Evolutionary conservation across 1,140 invertebrate genomes (phyloP), one percentile per base, ranked within the genome.

Genomic region (Sycobia sp.): DNA sequence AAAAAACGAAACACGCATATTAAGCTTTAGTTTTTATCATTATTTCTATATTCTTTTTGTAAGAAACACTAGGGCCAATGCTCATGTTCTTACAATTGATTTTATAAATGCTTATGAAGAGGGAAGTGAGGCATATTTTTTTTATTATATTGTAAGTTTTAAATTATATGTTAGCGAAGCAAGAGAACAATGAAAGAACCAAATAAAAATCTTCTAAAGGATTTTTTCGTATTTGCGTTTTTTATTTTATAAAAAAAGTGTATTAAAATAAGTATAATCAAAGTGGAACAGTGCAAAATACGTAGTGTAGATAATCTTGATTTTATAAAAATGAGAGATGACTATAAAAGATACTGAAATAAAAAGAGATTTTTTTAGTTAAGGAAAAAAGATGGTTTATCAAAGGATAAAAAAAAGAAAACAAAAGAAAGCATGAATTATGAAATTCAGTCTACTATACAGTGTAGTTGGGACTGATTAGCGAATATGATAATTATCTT

Each of bases 381-480:
- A n/a, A 14, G 32, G 5, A 18, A 27, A 54, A 60, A 60, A 23
- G 36, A 51, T 51, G n/a, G n/a, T 60, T 60, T 60, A 60, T 59
- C 23, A 22, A 59, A 59, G 36, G 16, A 60, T 36, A 29, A 51
- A 53, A 39, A 10, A 29, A 13, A 20, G 41, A 51, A 62, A 54
- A 25, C 18, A 27, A 4, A 20, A 29, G 23, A 47, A 23, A 56
- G 53, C 60, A 53, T 56, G 60, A 38, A 41, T 49, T 23, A 39
- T 29, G 51, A 43, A 13, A 11, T 47, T 11, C 22, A 59, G 27
- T 69, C 65, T 68, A 64, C 69, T 71, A 57, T 67, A 68, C 62
- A 65, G 68, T 58, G 64, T 67, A 72, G 66, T 71, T 73, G 74
- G 68, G 72, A 77, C 74, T 79, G 74, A 76, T 66, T 75, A 77